Conservation (phyloP, 2,888 invertebrate species). For the Heliothis peltigera region DNA sequence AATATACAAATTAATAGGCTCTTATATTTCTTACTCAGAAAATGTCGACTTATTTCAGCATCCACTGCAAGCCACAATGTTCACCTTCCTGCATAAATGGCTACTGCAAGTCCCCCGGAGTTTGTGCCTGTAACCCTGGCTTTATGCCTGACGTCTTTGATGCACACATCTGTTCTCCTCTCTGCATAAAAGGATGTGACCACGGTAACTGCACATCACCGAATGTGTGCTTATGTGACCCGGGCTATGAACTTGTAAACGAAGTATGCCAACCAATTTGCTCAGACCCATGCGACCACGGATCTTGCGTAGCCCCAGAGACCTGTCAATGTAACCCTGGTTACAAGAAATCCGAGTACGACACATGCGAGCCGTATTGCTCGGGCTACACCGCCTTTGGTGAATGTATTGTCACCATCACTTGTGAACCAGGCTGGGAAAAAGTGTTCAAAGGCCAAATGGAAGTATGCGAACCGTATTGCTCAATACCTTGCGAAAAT, state of each 20-base stretch:
- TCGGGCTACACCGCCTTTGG: slow-evolving; percentile 41
- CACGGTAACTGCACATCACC: slow-evolving; percentile 53
- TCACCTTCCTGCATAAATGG: slow-evolving; percentile 59
- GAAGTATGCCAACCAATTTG: slow-evolving; percentile 37
- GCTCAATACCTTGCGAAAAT: slow-evolving; percentile 54
- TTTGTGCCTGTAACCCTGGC: slow-evolving; percentile 59
- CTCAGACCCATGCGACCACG: slow-evolving; percentile 32
- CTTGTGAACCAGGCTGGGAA: slow-evolving; percentile 50
- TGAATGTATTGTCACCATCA: slow-evolving; percentile 36
- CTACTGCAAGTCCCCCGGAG: slow-evolving; percentile 59
- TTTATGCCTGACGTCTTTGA: slow-evolving; percentile 45
- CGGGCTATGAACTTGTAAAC: slow-evolving; percentile 27
- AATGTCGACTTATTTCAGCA: slow-evolving; percentile 38
- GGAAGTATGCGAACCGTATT: slow-evolving; percentile 62
- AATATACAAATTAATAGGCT: not conserved
- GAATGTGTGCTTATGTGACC: slow-evolving; percentile 42
- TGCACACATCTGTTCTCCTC: slow-evolving; percentile 46
- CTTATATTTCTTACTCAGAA: too few relatives aligned
- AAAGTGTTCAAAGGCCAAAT: slow-evolving; percentile 21
- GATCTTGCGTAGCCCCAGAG: slow-evolving; percentile 46
- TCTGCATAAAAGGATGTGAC: slow-evolving; percentile 58
- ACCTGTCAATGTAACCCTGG: slow-evolving; percentile 48
- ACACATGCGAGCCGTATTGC: slow-evolving; percentile 40
- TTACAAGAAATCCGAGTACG: slow-evolving; percentile 29
- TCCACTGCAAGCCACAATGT: slow-evolving; percentile 60